Conservation (phyloP, 2,888 invertebrate species). For the Cheilosia grossa region DNA sequence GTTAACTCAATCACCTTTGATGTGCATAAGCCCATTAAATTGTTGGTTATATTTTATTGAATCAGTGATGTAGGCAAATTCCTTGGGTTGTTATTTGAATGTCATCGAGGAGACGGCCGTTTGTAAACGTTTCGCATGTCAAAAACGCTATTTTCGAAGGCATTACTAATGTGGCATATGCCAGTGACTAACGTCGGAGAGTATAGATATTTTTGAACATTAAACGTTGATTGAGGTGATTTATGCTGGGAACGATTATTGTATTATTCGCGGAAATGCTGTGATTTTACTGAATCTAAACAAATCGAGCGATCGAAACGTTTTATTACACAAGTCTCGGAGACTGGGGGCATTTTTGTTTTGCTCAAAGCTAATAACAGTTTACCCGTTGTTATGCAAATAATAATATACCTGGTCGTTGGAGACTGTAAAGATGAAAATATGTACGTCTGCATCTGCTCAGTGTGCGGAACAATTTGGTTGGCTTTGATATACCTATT, state of each 20-base stretch:
- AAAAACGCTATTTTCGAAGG: conserved; percentile 71
- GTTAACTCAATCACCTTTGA: conserved; percentile 68
- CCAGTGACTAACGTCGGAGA: conserved; percentile 59
- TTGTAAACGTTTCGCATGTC: conserved; percentile 47
- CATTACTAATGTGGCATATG: conserved; percentile 63
- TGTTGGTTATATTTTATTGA: conserved; percentile 34
- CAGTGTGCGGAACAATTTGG: conserved; percentile 18
- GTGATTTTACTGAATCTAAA: conserved; percentile 17
- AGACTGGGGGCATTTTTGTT: conserved; percentile 12
- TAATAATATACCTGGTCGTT: conserved; percentile 49
- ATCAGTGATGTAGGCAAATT: background rate
- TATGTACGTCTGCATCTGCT: conserved; percentile 36
- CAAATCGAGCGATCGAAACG: conserved; percentile 13
- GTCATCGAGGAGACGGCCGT: conserved; percentile 42
- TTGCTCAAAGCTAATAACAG: conserved; percentile 14
- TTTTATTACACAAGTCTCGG: conserved; percentile 28
- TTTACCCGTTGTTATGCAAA: conserved; percentile 52
- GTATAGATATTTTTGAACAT: conserved; percentile 46
- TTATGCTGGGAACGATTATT: conserved; percentile 40
- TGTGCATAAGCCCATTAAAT: conserved; percentile 37
- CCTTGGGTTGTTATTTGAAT: conserved; percentile 45
- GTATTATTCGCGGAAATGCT: conserved; percentile 45
- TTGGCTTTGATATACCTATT: conserved; percentile 55
- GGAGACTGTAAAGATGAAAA: conserved; percentile 7
- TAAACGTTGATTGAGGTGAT: conserved; percentile 48